Percentiles rank a stretch among this genome's conserved stretches.
These are phyloP conservation scores for Andrena haemorrhoa DNA, from an alignment of 2,888 invertebrate species.

Conservation along the genomic window DNA sequence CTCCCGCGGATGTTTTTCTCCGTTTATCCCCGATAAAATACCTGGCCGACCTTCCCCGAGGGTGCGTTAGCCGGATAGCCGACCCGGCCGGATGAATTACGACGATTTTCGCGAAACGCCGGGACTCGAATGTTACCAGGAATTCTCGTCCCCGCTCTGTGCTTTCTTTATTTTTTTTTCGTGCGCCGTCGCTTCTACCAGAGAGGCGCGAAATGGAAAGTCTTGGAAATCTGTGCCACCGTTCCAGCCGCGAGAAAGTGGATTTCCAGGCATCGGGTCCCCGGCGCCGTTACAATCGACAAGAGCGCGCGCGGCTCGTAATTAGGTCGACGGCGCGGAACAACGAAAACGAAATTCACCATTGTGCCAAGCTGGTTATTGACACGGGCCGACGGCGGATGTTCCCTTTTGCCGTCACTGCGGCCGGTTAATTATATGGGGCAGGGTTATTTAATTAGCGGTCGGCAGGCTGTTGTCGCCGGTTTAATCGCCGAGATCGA, in stretches of 20 bases:
- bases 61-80: constrained; percentile 9
- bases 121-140: no score
- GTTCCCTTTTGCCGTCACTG: constrained; percentile 17
- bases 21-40: constrained; percentile 26
- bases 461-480: constrained; percentile 31
- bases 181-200: background rate
- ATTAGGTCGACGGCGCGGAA: constrained; percentile 31
- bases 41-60: background rate
- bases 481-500: constrained; percentile 56
- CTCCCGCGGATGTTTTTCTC: constrained; percentile 11
- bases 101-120: background rate
- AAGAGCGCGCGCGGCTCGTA: constrained; percentile 18
- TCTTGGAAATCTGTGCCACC: constrained; percentile 8
- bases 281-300: background rate
- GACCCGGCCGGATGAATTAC: constrained; percentile 17
- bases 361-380: constrained; percentile 53
- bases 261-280: background rate
- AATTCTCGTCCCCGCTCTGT: no score
- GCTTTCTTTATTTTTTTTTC: background rate
- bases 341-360: constrained; percentile 54
- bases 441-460: constrained; percentile 50
- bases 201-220: background rate
- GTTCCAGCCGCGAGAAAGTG: background rate
- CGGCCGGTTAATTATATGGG: constrained; percentile 52
- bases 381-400: constrained; percentile 27